Conservation (phyloP, 2,797 vertebrate species). For the Manis pentadactyla region DNA sequence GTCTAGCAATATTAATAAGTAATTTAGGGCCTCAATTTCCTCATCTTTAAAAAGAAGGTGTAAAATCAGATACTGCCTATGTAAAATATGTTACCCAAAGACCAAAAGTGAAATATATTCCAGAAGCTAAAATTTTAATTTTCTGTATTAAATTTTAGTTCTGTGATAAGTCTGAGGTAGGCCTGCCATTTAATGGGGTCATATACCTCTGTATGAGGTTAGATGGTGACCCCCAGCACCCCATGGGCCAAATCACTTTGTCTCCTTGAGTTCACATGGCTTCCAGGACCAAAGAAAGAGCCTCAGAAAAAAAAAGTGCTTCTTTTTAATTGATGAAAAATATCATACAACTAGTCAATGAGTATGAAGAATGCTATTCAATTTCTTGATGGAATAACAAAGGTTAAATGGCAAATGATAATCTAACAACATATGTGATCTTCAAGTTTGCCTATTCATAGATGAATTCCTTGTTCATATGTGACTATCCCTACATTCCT, state of each 20-base stretch:
- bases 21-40: neutral
- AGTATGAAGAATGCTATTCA: conserved; percentile 65
- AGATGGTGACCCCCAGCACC: neutral
- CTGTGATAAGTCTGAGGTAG: neutral
- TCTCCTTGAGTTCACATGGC: conserved; percentile 12
- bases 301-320: neutral
- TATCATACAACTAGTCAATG: conserved; percentile 77
- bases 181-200: neutral
- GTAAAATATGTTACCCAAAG: neutral
- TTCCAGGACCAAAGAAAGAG: conserved; percentile 75
- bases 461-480: neutral
- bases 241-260: neutral
- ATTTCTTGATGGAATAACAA: conserved; percentile 62
- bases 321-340: conserved; percentile 74
- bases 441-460: conserved; percentile 49
- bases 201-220: neutral
- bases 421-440: conserved; percentile 51
- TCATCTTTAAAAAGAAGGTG: conserved; percentile 6
- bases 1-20: neutral
- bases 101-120: neutral
- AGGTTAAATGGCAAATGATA: conserved; percentile 77
- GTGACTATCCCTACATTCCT: neutral
- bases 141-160: neutral
- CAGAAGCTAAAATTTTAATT: neutral
- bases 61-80: neutral